Evolutionary conservation across 1,140 invertebrate genomes (phyloP).

Genomic region (Eurosta solidaginis): DNA sequence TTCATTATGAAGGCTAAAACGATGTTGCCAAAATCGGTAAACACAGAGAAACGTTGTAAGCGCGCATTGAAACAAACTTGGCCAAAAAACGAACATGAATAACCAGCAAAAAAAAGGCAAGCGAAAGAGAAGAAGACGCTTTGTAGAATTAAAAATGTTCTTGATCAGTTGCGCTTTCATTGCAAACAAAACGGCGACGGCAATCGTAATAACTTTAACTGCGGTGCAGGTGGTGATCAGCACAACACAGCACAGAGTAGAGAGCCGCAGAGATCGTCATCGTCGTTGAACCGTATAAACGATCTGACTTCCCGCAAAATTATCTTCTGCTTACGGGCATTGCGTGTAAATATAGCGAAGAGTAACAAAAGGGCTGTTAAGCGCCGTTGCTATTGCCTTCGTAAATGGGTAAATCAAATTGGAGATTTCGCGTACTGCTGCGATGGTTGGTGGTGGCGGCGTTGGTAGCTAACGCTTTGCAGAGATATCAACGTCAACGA

Average conservation of each 20-base stretch:
- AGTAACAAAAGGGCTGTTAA: background rate
- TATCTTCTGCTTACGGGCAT: constrained; percentile 14
- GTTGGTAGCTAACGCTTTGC: background rate
- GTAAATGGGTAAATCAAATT: background rate
- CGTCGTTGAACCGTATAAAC: background rate
- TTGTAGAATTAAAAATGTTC: constrained; percentile 1
- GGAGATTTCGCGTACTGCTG: background rate
- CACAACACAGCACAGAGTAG: background rate
- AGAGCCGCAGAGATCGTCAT: background rate
- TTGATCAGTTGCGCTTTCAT: background rate
- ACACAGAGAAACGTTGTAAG: background rate
- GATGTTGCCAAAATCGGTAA: constrained; percentile 15
- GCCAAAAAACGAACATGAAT: background rate
- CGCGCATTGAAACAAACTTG: background rate
- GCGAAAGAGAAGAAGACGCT: background rate
- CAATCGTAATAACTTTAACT: background rate
- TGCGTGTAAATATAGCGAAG: background rate
- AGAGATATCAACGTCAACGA: background rate
- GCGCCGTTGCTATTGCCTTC: too few relatives aligned
- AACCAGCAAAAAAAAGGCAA: background rate
- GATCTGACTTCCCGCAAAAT: background rate
- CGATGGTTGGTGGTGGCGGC: background rate
- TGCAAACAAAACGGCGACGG: background rate
- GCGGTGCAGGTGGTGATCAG: background rate
- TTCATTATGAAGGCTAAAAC: background rate